Base-by-base conservation (phyloP, 2,797 vertebrate species). In the Carapus acus region DNA sequence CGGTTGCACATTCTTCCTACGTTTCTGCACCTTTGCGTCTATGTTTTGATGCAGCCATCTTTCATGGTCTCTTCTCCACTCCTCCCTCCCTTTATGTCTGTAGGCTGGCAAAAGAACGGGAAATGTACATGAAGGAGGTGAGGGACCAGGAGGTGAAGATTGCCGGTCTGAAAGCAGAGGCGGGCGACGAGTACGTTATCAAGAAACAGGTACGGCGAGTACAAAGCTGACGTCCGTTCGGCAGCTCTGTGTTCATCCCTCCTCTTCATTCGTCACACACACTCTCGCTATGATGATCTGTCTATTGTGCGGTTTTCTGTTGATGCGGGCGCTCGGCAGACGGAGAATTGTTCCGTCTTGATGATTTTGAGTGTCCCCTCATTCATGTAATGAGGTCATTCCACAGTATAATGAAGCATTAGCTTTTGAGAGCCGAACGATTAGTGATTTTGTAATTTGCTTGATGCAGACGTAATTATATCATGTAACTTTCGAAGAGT, bases 131-230 rank as follows among this genome's bases (percentile, higher is more conserved):
- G 77, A 91, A 85, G 8, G 94, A 98, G 85, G 88, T 89, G 20
- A 92, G 89, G 80, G 87, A 94, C 64, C 93, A 94, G 79, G 92
- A 96, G 85, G 91, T 92, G 84, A 94, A 89, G 81, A 77, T 97
- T 24, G 92, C 94, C 73, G 90, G 83, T 46, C 80, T 97, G 87
- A 96, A 93, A 82, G 87, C 89, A 3, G 91, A 93, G 76, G 89
- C 84, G 22, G 87, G 77, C 49, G 91, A 93, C 51, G 88, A 91
- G 47, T 94, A 93, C 64, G 76, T 90, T 65, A 91, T 97, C 85
- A 97, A 92, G 80, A 96, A 97, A 59, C 94, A 97, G 91, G 94
- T 93, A 82, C 91, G 88, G 90, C 89, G 31, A 29, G 27, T 6
- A 29, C 11, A 11, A 11, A 11, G 11, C 27, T 29, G 27, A 29